phyloP scores from a whole-genome alignment of 2,113 vertebrate genomes.

The Nothocercus nigrocapillus region DNA sequence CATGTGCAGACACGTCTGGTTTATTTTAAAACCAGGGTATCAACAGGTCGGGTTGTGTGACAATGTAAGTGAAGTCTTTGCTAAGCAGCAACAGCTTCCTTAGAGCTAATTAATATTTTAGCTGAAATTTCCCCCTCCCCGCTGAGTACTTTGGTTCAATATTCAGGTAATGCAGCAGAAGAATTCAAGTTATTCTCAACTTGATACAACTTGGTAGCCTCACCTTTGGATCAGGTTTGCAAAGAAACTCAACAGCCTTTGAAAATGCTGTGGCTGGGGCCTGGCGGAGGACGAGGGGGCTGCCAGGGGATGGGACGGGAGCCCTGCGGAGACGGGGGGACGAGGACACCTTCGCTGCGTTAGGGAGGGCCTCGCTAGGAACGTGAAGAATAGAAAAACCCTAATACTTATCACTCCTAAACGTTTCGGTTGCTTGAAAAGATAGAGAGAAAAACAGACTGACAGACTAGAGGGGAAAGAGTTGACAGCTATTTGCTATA shows the following conservation, averaged over 20 bases:
- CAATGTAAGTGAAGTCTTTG: neutral
- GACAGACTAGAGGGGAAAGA: neutral
- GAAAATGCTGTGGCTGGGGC: neutral
- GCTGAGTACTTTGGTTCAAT: neutral
- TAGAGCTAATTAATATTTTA: neutral
- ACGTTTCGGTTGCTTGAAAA: fast-evolving
- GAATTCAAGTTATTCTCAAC: neutral
- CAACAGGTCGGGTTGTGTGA: neutral
- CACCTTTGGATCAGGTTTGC: fast-evolving
- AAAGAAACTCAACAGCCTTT: neutral
- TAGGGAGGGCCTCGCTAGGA: neutral
- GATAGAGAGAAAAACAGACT: neutral
- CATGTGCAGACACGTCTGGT: neutral
- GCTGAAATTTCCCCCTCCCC: neutral
- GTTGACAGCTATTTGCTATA: constrained; percentile 30
- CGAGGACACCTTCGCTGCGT: fast-evolving
- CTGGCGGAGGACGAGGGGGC: neutral
- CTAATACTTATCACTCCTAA: fast-evolving
- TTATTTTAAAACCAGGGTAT: neutral
- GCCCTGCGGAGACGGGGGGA: neutral
- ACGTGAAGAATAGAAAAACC: neutral
- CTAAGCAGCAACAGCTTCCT: neutral
- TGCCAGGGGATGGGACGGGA: fast-evolving
- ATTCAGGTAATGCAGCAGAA: neutral
- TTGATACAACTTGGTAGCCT: neutral